Percentiles rank a stretch among this genome's conserved stretches.
phyloP scores from a whole-genome alignment of 2,113 vertebrate species.

The Mastomys natalensis region DNA sequence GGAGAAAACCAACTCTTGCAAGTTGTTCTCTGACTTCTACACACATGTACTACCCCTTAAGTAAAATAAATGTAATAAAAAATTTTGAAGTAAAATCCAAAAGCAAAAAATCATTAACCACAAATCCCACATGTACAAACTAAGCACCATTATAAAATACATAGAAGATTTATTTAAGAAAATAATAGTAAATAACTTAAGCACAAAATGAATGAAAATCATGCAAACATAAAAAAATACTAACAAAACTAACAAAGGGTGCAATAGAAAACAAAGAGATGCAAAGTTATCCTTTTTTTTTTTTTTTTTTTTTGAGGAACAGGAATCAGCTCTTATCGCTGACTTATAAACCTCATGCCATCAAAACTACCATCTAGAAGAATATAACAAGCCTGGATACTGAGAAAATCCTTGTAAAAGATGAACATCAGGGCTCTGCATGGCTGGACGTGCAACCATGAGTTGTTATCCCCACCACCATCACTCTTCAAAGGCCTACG shows the following conservation, averaged over 20 bases:
- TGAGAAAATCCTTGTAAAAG: conserved; percentile 2
- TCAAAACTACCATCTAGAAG: neutral
- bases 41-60: neutral
- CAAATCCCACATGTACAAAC: neutral
- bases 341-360: conserved; percentile 37
- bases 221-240: neutral
- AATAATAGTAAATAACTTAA: neutral
- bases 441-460: neutral
- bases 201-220: neutral
- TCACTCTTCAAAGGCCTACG: neutral
- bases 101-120: neutral
- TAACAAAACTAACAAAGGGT: neutral
- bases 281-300: neutral
- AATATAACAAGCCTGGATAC: neutral
- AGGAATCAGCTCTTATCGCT: neutral
- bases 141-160: neutral
- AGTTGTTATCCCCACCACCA: neutral
- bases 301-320: neutral
- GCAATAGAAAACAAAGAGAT: neutral
- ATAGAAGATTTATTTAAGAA: neutral
- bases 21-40: neutral
- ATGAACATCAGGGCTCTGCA: neutral
- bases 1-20: neutral
- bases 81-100: neutral
- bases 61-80: neutral